A percentile compares a stretch with the other conserved stretches of the same genome.
Conservation (phyloP, 2,888 invertebrate species). For the Pseudococcus longispinus region DNA sequence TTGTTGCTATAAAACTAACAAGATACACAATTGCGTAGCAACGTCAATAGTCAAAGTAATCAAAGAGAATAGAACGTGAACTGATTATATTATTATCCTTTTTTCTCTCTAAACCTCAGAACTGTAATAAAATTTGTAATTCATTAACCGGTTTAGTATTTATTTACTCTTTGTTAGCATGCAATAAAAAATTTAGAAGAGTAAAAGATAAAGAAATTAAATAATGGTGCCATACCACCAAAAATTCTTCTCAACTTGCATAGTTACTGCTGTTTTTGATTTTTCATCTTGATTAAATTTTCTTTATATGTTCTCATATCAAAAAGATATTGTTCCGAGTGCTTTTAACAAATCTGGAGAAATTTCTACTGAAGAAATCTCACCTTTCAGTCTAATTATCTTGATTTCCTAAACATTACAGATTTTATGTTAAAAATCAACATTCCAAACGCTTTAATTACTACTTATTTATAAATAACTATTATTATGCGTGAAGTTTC, state of each 20-base stretch:
- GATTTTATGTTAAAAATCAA: constrained; percentile 33
- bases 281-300: constrained; percentile 93
- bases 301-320: constrained; percentile 94
- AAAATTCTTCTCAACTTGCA: constrained; percentile 92
- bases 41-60: neutral
- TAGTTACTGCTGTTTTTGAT: constrained; percentile 83
- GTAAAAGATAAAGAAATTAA: constrained; percentile 29
- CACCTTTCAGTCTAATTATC: constrained; percentile 42
- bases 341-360: constrained; percentile 67
- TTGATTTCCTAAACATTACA: constrained; percentile 53
- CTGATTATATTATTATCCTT: neutral
- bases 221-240: constrained; percentile 77
- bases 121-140: constrained; percentile 9
- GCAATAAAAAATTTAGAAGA: constrained; percentile 24
- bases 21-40: neutral
- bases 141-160: neutral
- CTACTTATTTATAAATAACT: constrained; percentile 27
- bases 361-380: constrained; percentile 51
- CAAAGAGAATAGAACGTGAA: constrained; percentile 31
- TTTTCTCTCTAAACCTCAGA: neutral
- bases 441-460: constrained; percentile 20
- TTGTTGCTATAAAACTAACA: neutral
- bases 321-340: constrained; percentile 89
- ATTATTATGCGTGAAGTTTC: neutral
- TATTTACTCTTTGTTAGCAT: neutral